Percentiles rank a stretch among this genome's conserved stretches.
These are phyloP conservation scores for Agrilus planipennis DNA, from an alignment of 1,140 invertebrate genomes.

Conservation along the genomic window DNA sequence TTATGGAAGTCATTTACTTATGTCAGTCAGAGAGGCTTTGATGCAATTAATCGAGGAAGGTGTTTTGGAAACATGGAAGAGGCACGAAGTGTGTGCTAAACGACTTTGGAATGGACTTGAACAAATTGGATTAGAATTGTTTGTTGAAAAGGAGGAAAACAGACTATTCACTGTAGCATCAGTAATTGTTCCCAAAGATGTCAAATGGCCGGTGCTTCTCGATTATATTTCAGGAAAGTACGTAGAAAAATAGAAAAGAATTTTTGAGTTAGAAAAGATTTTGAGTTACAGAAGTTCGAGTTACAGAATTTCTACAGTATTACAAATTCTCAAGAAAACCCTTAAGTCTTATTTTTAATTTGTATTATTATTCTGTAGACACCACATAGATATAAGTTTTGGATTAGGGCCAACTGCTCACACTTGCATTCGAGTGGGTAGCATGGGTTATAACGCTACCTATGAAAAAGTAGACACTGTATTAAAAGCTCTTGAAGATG, in stretches of 20 bases:
- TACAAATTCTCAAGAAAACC: no score
- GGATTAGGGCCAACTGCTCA: slow-evolving; percentile 65
- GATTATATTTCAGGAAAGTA: slow-evolving; percentile 60
- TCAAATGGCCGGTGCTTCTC: slow-evolving; percentile 54
- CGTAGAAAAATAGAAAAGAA: no score
- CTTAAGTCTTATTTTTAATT: no score
- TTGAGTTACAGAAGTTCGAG: no score
- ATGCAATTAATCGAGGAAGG: slow-evolving; percentile 60
- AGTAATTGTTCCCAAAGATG: slow-evolving; percentile 54
- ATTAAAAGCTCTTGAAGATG: slow-evolving; percentile 38
- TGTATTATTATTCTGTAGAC: no score
- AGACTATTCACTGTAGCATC: slow-evolving; percentile 66
- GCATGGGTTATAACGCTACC: slow-evolving; percentile 66
- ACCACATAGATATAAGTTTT: slow-evolving; percentile 62
- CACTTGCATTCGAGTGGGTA: slow-evolving; percentile 63
- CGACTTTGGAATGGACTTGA: slow-evolving; percentile 53
- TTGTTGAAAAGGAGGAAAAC: slow-evolving; percentile 52
- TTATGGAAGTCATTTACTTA: slow-evolving; percentile 58
- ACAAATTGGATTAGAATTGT: slow-evolving; percentile 50
- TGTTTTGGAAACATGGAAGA: slow-evolving; percentile 51
- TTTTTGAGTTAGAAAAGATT: no score
- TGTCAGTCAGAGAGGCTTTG: slow-evolving; percentile 63
- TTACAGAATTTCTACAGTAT: no score
- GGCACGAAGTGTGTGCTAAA: slow-evolving; percentile 51
- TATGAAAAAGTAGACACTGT: slow-evolving; percentile 40